Evolutionary conservation across 2,888 invertebrate species (phyloP).

Genomic region (Drosophila hamatofila): DNA sequence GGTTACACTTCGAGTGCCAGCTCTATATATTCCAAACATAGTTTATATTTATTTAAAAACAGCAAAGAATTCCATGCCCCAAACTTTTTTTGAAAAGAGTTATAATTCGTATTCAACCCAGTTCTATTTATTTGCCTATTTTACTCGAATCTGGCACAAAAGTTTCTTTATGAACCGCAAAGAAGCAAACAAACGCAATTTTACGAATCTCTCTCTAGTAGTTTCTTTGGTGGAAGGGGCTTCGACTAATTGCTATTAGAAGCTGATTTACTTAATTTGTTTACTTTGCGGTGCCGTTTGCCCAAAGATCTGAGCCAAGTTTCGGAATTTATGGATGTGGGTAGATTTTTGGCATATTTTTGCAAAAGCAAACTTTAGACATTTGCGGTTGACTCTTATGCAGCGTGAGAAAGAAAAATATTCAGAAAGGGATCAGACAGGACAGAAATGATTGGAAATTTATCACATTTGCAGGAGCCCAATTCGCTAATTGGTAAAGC

Average conservation of each 20-base stretch:
- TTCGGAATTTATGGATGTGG: constrained; percentile 67
- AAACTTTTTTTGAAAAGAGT: not conserved
- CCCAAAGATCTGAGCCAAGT: constrained; percentile 59
- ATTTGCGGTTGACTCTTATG: constrained; percentile 60
- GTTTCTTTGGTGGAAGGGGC: not conserved
- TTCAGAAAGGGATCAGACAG: constrained; percentile 35
- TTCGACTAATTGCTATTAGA: constrained; percentile 73
- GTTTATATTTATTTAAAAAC: not conserved
- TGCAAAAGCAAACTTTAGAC: constrained; percentile 66
- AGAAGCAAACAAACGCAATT: constrained; percentile 61
- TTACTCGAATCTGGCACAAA: constrained; percentile 41
- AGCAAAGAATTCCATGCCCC: not conserved
- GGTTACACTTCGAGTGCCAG: not conserved
- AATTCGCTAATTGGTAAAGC: constrained; percentile 55
- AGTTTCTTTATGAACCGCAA: constrained; percentile 58
- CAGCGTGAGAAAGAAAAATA: constrained; percentile 22
- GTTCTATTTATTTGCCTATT: constrained; percentile 53
- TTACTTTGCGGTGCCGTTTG: constrained; percentile 73
- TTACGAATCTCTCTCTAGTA: not conserved
- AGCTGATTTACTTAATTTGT: constrained; percentile 82
- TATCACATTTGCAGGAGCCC: constrained; percentile 24
- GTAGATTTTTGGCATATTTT: constrained; percentile 75
- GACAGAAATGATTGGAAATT: constrained; percentile 43
- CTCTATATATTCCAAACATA: not conserved
- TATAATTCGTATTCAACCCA: not conserved